Evolutionary conservation across 2,113 vertebrate genomes (phyloP), one percentile per base, ranked within the genome.

Genomic region (Corynorhinus townsendii): DNA sequence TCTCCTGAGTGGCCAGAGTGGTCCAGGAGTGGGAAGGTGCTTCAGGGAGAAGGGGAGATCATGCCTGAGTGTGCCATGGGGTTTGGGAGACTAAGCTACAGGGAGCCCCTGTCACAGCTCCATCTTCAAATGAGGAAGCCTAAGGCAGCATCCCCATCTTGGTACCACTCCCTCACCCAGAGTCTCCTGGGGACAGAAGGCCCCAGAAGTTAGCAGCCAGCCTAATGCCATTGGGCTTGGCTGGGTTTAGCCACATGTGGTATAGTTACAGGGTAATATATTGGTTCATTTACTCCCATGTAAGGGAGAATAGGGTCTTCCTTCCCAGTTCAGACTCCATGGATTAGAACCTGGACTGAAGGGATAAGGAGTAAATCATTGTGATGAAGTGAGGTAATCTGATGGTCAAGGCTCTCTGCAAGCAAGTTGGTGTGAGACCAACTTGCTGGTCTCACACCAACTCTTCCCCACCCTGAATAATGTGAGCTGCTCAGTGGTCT

Each of bases 1-100:
- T 62, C 77, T 73, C 80, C 8, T 19, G 47, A 92, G 73, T 83
- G 80, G 96, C 83, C 90, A 90, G 81, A 62, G 81, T 85, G 84
- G 49, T 43, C 76, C 69, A 14, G 38, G 45, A 66, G 38, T 28
- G 10, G 49, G 68, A 35, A 85, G 66, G 49, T 80, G 86, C 7
- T n/a, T 30, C 17, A 5, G 30, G 64, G 77, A 79, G 81, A 90
- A 43, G 19, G 54, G 86, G 14, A 64, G n/a, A 30, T 2, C 22
- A 54, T 17, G 45, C 47, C 38, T 11, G 6, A 11, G 59, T 47
- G 52, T 2, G 9, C 16, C 0, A 4, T 35, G 45, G 52, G 47
- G 40, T 73, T 89, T 72, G 59, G 40, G 81, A 77, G 72, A 43
- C 40, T 66, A 28, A 79, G 47, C 26, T 28, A 17, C 24, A 52